Conservation (phyloP, 1,140 invertebrate species). For the Philotrypesis tridentata region DNA sequence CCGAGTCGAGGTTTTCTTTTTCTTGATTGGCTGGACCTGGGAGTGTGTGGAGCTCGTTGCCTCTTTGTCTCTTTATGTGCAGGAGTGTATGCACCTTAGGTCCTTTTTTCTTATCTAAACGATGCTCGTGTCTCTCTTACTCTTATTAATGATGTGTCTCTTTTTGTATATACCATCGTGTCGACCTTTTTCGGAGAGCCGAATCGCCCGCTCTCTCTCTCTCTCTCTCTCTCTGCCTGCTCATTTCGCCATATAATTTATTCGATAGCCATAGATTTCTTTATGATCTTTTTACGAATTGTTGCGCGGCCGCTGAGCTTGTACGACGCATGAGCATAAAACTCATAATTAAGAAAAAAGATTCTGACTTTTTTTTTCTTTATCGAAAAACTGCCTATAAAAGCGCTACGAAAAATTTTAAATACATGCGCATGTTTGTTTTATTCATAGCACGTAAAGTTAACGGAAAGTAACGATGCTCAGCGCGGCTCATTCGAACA, state of each 20-base stretch:
- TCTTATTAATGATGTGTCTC: conserved; percentile 47
- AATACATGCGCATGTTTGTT: background rate
- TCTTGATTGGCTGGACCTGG: background rate
- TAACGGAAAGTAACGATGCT: background rate
- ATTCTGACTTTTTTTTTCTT: too few species aligned
- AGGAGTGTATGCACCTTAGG: background rate
- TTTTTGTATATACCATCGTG: background rate
- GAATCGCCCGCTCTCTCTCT: background rate
- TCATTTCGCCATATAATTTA: conserved; percentile 37
- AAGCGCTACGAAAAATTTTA: background rate
- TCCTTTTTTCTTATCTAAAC: conserved; percentile 43
- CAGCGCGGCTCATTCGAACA: background rate
- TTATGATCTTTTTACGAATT: conserved; percentile 15
- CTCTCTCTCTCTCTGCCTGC: too few species aligned
- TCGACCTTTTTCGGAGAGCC: conserved; percentile 19
- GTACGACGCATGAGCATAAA: too few species aligned
- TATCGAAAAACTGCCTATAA: too few species aligned
- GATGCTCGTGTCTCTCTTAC: conserved; percentile 46
- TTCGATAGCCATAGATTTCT: conserved; percentile 24
- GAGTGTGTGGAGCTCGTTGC: background rate
- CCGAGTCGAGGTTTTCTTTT: conserved; percentile 13
- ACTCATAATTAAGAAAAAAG: too few species aligned
- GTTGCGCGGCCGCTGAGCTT: too few species aligned
- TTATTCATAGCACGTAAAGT: background rate
- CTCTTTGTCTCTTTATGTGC: conserved; percentile 12